phyloP scores from a whole-genome alignment of 2,113 vertebrate genomes.

The Phycodurus eques region DNA sequence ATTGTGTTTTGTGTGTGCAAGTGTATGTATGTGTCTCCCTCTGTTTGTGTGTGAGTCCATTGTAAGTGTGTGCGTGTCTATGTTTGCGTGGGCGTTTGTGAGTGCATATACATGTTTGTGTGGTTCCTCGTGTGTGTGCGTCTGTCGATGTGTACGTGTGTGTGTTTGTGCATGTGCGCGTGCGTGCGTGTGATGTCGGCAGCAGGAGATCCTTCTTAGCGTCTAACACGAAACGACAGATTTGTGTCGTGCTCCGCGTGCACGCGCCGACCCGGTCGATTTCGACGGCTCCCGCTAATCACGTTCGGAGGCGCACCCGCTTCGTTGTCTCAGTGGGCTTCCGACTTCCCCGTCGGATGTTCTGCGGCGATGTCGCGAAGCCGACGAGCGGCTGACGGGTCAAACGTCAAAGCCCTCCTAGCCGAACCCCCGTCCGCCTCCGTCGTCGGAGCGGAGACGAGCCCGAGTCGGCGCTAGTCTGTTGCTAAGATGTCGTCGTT shows the following conservation, averaged over 20 bases:
- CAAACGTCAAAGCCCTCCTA: neutral
- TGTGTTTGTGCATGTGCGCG: neutral
- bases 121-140: too few species aligned
- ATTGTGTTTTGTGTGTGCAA: too few species aligned
- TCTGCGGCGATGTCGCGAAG: neutral
- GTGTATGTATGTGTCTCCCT: too few species aligned
- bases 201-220: conserved; percentile 19
- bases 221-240: conserved; percentile 53
- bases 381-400: neutral
- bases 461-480: too few species aligned
- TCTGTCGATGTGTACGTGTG: too few species aligned
- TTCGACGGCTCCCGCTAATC: neutral
- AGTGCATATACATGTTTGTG: too few species aligned
- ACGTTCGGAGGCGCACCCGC: neutral
- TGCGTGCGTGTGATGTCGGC: neutral
- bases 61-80: too few species aligned
- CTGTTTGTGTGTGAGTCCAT: too few species aligned
- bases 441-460: neutral
- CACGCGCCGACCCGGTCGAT: neutral
- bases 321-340: neutral
- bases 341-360: neutral
- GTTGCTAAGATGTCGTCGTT: too few species aligned
- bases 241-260: conserved; percentile 42
- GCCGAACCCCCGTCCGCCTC: too few species aligned
- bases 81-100: too few species aligned